These are phyloP conservation scores for Elmis aenea DNA, from an alignment of 2,888 invertebrate species.

Conservation along the genomic window DNA sequence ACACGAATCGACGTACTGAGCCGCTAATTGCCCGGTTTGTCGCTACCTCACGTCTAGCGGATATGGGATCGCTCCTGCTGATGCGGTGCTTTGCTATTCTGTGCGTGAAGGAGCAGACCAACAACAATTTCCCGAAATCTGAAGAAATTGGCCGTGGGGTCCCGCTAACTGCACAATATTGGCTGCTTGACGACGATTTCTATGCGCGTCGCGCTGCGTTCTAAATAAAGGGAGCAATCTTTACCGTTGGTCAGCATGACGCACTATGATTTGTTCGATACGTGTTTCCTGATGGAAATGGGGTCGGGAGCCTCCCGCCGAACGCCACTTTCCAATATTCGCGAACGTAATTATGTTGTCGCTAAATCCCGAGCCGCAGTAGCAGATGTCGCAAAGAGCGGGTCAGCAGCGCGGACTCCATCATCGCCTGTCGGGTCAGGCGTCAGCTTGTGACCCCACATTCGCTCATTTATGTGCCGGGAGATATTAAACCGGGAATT, in stretches of 20 bases:
- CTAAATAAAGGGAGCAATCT: constrained; percentile 38
- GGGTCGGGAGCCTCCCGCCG: constrained; percentile 15
- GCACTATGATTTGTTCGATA: constrained; percentile 46
- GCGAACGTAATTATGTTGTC: constrained; percentile 41
- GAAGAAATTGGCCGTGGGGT: constrained; percentile 41
- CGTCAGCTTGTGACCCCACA: constrained; percentile 47
- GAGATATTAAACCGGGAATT: constrained; percentile 48
- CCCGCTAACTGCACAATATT: constrained; percentile 40
- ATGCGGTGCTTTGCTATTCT: constrained; percentile 24
- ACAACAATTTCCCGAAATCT: constrained; percentile 44
- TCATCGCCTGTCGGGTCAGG: constrained; percentile 33
- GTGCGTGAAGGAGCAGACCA: constrained; percentile 30
- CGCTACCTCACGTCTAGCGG: constrained; percentile 23
- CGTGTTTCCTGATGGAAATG: constrained; percentile 34
- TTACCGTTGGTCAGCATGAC: constrained; percentile 39
- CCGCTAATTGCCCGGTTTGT: constrained; percentile 24
- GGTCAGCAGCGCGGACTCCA: constrained; percentile 43
- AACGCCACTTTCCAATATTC: constrained; percentile 10
- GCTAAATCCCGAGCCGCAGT: constrained; percentile 39
- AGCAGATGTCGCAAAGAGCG: constrained; percentile 39
- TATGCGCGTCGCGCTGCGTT: constrained; percentile 41
- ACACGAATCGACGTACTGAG: constrained; percentile 7
- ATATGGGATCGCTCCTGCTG: constrained; percentile 13
- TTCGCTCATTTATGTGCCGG: constrained; percentile 41
- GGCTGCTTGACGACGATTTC: constrained; percentile 46